phyloP scores from a whole-genome alignment of 1,140 invertebrate genomes.

The Zaprionus vittiger region DNA sequence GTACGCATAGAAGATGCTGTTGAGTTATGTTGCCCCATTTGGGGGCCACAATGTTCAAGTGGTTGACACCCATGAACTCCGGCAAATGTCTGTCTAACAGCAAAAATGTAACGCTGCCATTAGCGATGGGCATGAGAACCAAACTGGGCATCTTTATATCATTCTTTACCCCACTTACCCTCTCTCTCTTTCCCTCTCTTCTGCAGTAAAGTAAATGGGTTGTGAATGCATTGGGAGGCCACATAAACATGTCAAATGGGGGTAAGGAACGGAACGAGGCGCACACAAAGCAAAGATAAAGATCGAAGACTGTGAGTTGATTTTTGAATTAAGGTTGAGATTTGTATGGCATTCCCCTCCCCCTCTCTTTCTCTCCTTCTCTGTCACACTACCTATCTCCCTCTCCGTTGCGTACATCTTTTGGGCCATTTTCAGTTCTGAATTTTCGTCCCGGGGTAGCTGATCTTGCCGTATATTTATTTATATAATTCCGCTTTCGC shows the following conservation, averaged over 20 bases:
- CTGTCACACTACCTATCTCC: not conserved
- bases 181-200: not conserved
- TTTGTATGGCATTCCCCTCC: constrained; percentile 13
- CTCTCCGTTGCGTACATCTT: not conserved
- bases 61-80: constrained; percentile 67
- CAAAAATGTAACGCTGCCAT: constrained; percentile 47
- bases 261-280: constrained; percentile 13
- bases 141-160: constrained; percentile 22
- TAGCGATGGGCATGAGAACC: constrained; percentile 37
- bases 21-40: constrained; percentile 37
- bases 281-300: constrained; percentile 37
- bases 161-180: not conserved
- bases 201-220: constrained; percentile 33
- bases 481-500: constrained; percentile 38
- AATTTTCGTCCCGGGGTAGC: constrained; percentile 24
- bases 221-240: constrained; percentile 35
- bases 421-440: constrained; percentile 18
- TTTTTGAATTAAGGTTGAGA: constrained; percentile 44
- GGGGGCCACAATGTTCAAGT: constrained; percentile 60
- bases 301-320: constrained; percentile 38
- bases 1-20: constrained; percentile 23
- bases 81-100: constrained; percentile 49
- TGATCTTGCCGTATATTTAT: constrained; percentile 40
- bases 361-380: not conserved
- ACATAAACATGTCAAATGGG: constrained; percentile 35